These are phyloP conservation scores for Rana temporaria DNA, from an alignment of 2,113 vertebrate genomes.

Conservation along the genomic window DNA sequence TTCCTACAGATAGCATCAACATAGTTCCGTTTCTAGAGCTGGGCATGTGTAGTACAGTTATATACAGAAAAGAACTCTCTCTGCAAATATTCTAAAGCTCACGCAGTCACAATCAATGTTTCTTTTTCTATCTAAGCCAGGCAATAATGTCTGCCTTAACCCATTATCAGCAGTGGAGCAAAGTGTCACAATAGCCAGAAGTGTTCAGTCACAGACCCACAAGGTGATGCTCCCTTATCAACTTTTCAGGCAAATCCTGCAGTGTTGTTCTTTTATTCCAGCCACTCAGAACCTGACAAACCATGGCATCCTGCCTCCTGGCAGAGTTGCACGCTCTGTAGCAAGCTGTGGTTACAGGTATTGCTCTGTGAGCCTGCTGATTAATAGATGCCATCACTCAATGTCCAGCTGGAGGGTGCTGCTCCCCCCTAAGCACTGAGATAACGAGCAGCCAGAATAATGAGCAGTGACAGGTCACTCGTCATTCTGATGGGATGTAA, in stretches of 20 bases:
- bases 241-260: constrained; percentile 21
- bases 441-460: constrained; percentile 57
- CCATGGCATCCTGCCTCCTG: constrained; percentile 16
- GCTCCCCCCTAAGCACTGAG: constrained; percentile 35
- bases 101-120: no score
- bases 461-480: constrained; percentile 58
- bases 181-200: background rate
- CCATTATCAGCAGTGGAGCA: background rate
- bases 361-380: constrained; percentile 39
- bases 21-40: no score
- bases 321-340: constrained; percentile 14
- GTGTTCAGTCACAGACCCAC: background rate
- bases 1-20: no score
- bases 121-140: no score
- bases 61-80: no score
- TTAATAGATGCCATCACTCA: constrained; percentile 58
- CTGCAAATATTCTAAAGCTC: no score
- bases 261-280: constrained; percentile 26
- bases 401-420: constrained; percentile 52
- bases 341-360: constrained; percentile 30
- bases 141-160: background rate
- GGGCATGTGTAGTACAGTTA: no score
- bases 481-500: constrained; percentile 58
- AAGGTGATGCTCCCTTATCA: background rate
- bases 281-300: constrained; percentile 10